Conservation (phyloP, 2,797 vertebrate species). For the Crax fasciolata region DNA sequence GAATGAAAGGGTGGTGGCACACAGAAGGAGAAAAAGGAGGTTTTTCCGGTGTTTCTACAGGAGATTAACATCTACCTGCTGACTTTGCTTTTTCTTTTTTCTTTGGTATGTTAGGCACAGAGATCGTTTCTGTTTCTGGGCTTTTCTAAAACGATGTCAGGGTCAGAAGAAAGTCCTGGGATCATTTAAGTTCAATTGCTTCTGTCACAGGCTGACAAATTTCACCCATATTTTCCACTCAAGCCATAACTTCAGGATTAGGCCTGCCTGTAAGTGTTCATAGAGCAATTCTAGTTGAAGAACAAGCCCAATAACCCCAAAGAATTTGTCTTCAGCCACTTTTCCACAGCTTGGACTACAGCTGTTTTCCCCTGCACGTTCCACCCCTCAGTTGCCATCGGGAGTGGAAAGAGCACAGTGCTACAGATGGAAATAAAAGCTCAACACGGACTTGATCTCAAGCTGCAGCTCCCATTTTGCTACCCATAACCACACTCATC, state of each 20-base stretch:
- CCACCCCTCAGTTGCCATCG: not conserved
- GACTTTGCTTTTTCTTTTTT: not conserved
- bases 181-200: not conserved
- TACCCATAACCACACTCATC: not conserved
- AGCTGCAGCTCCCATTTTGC: not conserved
- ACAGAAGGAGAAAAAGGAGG: not conserved
- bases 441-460: not conserved
- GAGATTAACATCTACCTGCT: slow-evolving; percentile 25
- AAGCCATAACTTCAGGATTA: not conserved
- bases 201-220: not conserved
- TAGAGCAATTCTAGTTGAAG: not conserved
- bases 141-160: not conserved
- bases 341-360: slow-evolving; percentile 25
- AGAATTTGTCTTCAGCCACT: not conserved
- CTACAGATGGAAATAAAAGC: slow-evolving; percentile 9
- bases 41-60: not conserved
- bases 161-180: not conserved
- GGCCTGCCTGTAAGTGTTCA: not conserved
- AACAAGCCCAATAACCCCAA: not conserved
- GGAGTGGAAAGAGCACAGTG: not conserved
- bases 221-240: not conserved
- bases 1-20: slow-evolving; percentile 43
- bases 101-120: not conserved
- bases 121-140: not conserved
- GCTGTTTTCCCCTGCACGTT: slow-evolving; percentile 44